Conservation (phyloP, 2,888 invertebrate genomes). For the Cecidostiba fungosa region DNA sequence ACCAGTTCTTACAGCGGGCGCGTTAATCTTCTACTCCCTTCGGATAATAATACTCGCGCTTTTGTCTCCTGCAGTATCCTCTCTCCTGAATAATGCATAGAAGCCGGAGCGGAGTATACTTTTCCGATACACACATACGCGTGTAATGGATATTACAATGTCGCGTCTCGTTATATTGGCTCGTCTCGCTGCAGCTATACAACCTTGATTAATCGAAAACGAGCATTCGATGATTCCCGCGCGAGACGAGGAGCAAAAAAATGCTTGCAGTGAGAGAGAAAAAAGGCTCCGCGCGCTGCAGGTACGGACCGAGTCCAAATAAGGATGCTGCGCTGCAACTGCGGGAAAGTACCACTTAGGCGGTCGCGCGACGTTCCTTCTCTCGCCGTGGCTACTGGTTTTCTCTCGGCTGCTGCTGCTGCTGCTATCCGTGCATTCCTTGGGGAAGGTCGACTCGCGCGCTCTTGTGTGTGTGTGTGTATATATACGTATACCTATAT, state of each 20-base stretch:
- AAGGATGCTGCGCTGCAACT: constrained; percentile 54
- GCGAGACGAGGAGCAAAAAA: constrained; percentile 1
- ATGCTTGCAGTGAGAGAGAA: not conserved
- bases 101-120: not conserved
- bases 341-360: constrained; percentile 59
- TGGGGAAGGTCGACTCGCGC: not conserved
- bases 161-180: too few relatives aligned
- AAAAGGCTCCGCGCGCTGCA: not conserved
- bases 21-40: not conserved
- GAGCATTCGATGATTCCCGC: not conserved
- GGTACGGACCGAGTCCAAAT: constrained; percentile 55
- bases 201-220: not conserved
- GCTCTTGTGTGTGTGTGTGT: too few relatives aligned
- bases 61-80: not conserved
- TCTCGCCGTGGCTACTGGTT: constrained; percentile 54
- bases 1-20: not conserved
- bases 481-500: not conserved
- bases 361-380: constrained; percentile 49
- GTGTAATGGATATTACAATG: not conserved
- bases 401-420: constrained; percentile 29
- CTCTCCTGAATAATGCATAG: constrained; percentile 9
- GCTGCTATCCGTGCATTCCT: constrained; percentile 32
- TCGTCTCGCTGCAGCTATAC: too few relatives aligned
- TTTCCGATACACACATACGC: not conserved
- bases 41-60: not conserved